Evolutionary conservation across 2,113 vertebrate genomes (phyloP).

Genomic region (Stigmatopora argus): DNA sequence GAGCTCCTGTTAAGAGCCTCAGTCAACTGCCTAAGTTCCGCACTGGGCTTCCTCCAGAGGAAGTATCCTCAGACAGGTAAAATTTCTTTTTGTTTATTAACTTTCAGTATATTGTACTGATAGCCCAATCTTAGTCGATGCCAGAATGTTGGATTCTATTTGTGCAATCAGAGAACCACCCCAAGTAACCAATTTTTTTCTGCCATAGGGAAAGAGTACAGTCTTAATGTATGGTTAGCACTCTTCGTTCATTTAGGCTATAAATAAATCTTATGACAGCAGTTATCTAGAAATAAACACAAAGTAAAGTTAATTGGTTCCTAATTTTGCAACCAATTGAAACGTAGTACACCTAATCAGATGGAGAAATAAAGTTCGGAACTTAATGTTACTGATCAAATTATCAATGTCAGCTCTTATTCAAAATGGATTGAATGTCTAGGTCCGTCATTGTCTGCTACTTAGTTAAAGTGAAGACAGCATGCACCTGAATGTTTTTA

Average conservation of each 20-base stretch:
- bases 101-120: not conserved
- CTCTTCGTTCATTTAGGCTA: not conserved
- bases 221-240: not conserved
- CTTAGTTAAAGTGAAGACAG: too few relatives aligned
- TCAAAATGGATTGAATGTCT: too few relatives aligned
- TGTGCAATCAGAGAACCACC: not conserved
- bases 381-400: too few relatives aligned
- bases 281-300: not conserved
- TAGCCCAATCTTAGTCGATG: not conserved
- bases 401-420: too few relatives aligned
- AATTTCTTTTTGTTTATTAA: not conserved
- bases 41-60: constrained; percentile 77
- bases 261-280: not conserved
- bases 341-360: too few relatives aligned
- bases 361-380: too few relatives aligned
- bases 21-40: constrained; percentile 79
- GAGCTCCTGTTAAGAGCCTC: constrained; percentile 76
- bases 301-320: too few relatives aligned
- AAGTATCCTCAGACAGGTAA: constrained; percentile 76
- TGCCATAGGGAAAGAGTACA: not conserved
- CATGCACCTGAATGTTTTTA: too few relatives aligned
- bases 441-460: too few relatives aligned
- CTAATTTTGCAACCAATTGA: not conserved
- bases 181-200: not conserved
- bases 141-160: not conserved